Conservation (phyloP, 2,797 vertebrate species). For the Lates japonicus region DNA sequence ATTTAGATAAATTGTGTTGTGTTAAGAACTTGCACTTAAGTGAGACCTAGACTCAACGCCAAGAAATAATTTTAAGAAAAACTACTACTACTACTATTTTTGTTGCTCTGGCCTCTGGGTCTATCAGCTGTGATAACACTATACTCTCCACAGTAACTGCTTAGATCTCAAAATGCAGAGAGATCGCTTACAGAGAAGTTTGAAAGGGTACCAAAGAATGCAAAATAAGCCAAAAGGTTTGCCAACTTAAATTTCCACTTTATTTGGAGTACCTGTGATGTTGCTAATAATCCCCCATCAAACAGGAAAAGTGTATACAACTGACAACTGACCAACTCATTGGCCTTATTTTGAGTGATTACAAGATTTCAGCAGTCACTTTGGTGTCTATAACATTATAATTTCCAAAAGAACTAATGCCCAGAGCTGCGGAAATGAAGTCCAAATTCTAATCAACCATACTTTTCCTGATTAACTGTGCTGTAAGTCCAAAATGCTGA, state of each 20-base stretch:
- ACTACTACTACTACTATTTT: background rate
- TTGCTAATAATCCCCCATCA: background rate
- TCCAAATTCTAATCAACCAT: too few species aligned
- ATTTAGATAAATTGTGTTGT: conserved; percentile 40
- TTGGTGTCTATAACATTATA: background rate
- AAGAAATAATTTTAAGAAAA: background rate
- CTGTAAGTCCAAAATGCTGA: too few species aligned
- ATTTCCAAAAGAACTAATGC: too few species aligned
- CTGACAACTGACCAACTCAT: too few species aligned
- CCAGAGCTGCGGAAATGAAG: too few species aligned
- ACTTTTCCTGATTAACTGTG: too few species aligned
- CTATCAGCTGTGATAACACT: background rate
- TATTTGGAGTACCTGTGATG: background rate
- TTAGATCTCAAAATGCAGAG: background rate
- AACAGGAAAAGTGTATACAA: background rate
- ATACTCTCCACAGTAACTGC: background rate
- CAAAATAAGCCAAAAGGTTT: background rate
- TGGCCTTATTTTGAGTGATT: background rate
- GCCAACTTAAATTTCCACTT: background rate
- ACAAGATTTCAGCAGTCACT: background rate
- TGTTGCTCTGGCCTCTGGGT: background rate
- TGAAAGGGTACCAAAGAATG: background rate
- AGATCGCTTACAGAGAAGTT: background rate
- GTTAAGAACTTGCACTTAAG: background rate
- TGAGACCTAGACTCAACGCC: background rate